A percentile compares a stretch with the other conserved stretches of the same genome.
Evolutionary conservation across 2,113 vertebrate genomes (phyloP).

Genomic region (Vulpes ferrilata): DNA sequence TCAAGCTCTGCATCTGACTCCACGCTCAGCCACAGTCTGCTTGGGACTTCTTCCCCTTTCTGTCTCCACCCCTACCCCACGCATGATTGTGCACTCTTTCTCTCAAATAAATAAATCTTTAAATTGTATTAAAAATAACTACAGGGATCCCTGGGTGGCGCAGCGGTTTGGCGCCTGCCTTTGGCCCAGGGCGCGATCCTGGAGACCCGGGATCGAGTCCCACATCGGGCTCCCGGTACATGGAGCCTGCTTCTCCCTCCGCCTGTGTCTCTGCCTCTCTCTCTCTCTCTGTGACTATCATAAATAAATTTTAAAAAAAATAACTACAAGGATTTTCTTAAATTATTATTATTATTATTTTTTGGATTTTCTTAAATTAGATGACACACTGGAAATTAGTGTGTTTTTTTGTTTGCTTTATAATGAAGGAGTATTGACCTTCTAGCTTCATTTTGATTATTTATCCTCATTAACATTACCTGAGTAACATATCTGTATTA

Average conservation of each 20-base stretch:
- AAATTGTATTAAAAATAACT: background rate
- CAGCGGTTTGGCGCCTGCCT: too few relatives aligned
- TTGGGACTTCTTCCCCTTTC: background rate
- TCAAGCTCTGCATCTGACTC: background rate
- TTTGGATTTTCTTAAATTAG: slow-evolving; percentile 7
- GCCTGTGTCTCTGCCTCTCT: too few relatives aligned
- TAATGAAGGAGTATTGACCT: background rate
- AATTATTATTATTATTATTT: background rate
- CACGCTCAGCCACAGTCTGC: background rate
- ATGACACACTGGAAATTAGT: background rate
- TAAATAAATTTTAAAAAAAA: background rate
- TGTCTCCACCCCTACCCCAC: background rate
- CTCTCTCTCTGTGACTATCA: too few relatives aligned
- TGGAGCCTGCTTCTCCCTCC: too few relatives aligned
- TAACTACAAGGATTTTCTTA: background rate
- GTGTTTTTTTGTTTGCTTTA: background rate
- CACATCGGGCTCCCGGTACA: too few relatives aligned
- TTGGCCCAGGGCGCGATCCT: too few relatives aligned
- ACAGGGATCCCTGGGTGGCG: too few relatives aligned
- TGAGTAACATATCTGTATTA: slow-evolving; percentile 44
- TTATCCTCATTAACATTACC: slow-evolving; percentile 60
- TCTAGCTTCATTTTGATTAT: slow-evolving; percentile 17
- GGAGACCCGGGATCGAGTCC: too few relatives aligned
- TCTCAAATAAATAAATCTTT: background rate
- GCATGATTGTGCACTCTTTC: background rate